Evolutionary conservation across 2,888 invertebrate genomes (phyloP), one percentile per base, ranked within the genome.

Genomic region (Aphodius sticticus): DNA sequence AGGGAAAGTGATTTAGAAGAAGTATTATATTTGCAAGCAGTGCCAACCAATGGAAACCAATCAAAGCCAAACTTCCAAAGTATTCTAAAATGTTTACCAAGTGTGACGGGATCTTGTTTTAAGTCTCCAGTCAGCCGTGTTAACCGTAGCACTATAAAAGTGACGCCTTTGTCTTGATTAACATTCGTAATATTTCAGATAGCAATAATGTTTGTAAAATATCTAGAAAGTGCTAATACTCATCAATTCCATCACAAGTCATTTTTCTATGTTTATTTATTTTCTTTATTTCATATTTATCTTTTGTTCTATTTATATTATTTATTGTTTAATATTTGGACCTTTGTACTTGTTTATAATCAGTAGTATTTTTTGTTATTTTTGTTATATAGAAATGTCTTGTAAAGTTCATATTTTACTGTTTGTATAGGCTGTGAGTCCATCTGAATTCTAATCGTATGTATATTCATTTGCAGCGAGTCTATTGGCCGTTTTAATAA

Each of bases 1-100:
- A 95, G 94, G 85, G 95, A 95, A 87, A 92, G 92, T 71, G 95
- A 95, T 87, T 88, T 95, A 76, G 95, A 95, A 85, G 95, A 95
- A 87, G 92, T 95, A 37, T 88, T 95, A 15, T 91, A 94, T 12
- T 84, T 88, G 77, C 89, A 89, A 82, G 71, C 81, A 26, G 79
- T 81, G 77, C 79, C 81, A 77, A 79, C 76, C 36, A 78, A 79
- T 72, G 79, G 79, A 38, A 81, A 76, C 38, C 79, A 79, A 77
- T 79, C 37, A 16, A 38, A 75, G 37, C 78, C 77, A 80, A 86
- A 86, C 75, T 86, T 89, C 82, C 88, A 88, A 82, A 87, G 87
- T 69, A 82, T 89, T 15, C 80, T 89, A 76, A 89, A 89, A 79
- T 88, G 88, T 84, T 86, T 89, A 79, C 89, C 89, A 16, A 83